Evolutionary conservation across 2,113 vertebrate genomes (phyloP).

Genomic region (Rhabdomys dilectus): DNA sequence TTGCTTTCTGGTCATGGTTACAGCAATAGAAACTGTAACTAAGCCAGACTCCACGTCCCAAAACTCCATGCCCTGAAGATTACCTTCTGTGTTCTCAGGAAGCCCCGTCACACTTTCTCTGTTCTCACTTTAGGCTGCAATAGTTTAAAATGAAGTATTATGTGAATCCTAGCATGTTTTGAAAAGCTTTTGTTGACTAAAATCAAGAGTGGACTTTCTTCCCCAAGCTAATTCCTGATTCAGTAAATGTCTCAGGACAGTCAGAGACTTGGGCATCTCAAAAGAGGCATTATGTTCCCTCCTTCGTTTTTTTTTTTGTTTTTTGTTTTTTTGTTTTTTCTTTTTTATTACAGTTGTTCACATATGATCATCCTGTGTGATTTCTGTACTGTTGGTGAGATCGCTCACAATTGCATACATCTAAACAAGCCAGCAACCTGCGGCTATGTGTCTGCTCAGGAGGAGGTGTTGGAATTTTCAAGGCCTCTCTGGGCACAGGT

Average conservation of each 20-base stretch:
- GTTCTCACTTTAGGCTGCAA: neutral
- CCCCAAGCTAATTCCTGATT: neutral
- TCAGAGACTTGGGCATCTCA: too few species aligned
- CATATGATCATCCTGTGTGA: neutral
- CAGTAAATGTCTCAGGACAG: neutral
- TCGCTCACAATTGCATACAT: neutral
- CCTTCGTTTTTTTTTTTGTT: neutral
- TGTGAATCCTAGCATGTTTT: neutral
- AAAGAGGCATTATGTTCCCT: neutral
- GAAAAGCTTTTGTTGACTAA: neutral
- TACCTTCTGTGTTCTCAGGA: slow-evolving; percentile 23
- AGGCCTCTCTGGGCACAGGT: neutral
- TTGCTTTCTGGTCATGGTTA: neutral
- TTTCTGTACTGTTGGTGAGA: neutral
- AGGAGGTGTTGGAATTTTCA: neutral
- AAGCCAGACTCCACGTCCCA: neutral
- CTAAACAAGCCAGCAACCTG: neutral
- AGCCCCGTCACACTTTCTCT: neutral
- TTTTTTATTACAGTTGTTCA: neutral
- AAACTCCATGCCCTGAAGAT: neutral
- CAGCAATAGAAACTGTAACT: neutral
- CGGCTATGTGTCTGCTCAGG: neutral
- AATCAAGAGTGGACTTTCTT: neutral
- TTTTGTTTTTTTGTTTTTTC: too few species aligned
- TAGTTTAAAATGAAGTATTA: neutral